A percentile compares a stretch with the other conserved stretches of the same genome.
phyloP scores from a whole-genome alignment of 2,797 vertebrate species.

The Staurois parvus region DNA sequence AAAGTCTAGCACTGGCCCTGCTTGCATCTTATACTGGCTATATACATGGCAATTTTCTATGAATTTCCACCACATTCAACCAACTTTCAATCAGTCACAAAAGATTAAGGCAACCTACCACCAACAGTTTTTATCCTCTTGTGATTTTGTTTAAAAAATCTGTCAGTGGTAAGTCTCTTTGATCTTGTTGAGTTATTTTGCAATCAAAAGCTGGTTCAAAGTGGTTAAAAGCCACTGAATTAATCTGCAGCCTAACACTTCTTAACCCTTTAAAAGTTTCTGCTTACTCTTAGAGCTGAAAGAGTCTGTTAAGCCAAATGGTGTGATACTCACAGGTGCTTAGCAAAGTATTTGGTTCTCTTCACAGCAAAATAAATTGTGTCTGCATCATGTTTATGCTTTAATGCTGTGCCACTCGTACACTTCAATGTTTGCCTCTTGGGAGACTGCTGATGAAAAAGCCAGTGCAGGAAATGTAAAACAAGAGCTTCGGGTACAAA shows the following conservation, averaged over 20 bases:
- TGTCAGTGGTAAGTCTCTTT: no score
- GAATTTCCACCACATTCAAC: background rate
- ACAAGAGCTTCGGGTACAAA: background rate
- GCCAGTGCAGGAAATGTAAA: background rate
- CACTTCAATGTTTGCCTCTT: background rate
- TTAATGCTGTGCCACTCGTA: background rate
- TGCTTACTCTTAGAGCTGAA: background rate
- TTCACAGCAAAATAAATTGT: background rate
- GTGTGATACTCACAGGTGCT: background rate
- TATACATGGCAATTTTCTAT: background rate
- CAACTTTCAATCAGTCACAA: background rate
- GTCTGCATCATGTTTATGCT: background rate
- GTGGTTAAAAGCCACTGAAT: no score
- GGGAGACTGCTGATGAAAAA: background rate
- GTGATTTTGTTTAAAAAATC: no score
- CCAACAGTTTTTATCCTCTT: no score
- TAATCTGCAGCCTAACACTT: no score
- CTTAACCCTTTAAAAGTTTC: background rate
- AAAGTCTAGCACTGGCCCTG: no score
- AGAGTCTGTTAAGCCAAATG: background rate
- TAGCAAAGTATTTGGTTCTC: background rate
- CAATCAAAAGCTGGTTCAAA: no score
- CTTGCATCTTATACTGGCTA: background rate
- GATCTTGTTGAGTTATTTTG: no score
- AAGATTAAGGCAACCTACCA: no score